Evolutionary conservation across 2,888 invertebrate genomes (phyloP), one percentile per base, ranked within the genome.

Genomic region (Caenorhabditis imperialis): DNA sequence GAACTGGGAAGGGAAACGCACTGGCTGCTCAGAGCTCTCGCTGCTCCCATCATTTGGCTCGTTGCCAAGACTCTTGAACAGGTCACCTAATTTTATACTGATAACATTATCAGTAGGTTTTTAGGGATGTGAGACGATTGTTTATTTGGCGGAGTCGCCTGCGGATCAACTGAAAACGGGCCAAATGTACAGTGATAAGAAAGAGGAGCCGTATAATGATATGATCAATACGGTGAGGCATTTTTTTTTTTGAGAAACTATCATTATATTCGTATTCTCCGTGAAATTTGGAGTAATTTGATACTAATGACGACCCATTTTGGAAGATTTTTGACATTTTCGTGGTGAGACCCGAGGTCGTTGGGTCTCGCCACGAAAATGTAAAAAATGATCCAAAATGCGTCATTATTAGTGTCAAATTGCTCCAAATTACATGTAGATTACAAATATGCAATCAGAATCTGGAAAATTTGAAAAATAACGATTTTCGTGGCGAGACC

Each of bases 101-200:
- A 30, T 12, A 14, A 33, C 14, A 27, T 22, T 8, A 7, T 35
- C 7, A 27, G 23, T 16, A 2, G n/a, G n/a, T 45, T 35, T 58
- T 22, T 35, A 65, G 55, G 67, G 67, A 6, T 67, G 67, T 0
- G 93, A 94, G 89, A 93, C 93, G 1, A 91, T 93, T 22, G 89
- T 94, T 12, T 92, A 92, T 88, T 93, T 93, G 88, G 93, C 93
- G 0, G 92, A 93, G 0, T 92, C 93, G 74, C 91, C 92, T 75
- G 87, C 92, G 27, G 89, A 89, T 16, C 91, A 92, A 0, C 92
- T 87, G 27, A 76, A 92, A 84, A 92, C 92, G 18, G 94, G 94
- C 10, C 90, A 91, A 78, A 91, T 94, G 85, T 94, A 94, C 71
- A 78, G 82, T 67, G 82, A 85, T n/a, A 63, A 65, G 22, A 67